phyloP scores from a whole-genome alignment of 2,888 invertebrate species.

The Pterostichus madidus region DNA sequence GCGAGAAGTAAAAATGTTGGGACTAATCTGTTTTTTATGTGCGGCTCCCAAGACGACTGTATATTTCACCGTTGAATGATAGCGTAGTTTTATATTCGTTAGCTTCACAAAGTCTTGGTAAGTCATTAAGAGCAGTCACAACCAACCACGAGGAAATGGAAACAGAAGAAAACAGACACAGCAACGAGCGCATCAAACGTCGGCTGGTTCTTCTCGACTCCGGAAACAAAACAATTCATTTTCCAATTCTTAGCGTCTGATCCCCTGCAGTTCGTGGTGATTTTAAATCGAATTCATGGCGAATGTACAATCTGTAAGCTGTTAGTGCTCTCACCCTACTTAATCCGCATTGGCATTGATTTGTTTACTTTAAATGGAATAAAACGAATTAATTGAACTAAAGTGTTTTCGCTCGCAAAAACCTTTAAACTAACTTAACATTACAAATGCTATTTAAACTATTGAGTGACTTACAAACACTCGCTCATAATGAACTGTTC shows the following conservation, averaged over 20 bases:
- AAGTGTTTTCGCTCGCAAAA: conserved; percentile 41
- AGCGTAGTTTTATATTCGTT: conserved; percentile 73
- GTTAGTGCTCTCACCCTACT: conserved; percentile 13
- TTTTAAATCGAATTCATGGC: conserved; percentile 36
- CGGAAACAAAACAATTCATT: conserved; percentile 30
- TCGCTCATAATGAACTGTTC: background rate
- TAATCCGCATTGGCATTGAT: conserved; percentile 23
- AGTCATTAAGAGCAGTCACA: conserved; percentile 71
- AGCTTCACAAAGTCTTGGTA: conserved; percentile 70
- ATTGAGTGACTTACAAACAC: conserved; percentile 24
- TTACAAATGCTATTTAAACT: background rate
- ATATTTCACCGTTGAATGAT: conserved; percentile 72
- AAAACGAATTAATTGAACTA: conserved; percentile 44
- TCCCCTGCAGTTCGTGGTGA: conserved; percentile 3
- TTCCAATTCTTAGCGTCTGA: conserved; percentile 9
- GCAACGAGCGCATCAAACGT: conserved; percentile 5
- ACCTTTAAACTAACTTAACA: conserved; percentile 14
- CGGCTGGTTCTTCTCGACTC: background rate
- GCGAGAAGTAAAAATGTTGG: conserved; percentile 71
- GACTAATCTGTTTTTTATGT: conserved; percentile 73
- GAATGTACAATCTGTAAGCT: conserved; percentile 20
- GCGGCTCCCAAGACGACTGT: conserved; percentile 71
- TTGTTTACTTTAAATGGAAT: conserved; percentile 27
- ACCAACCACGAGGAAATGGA: conserved; percentile 46
- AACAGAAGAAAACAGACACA: conserved; percentile 46